A percentile compares a stretch with the other conserved stretches of the same genome.
phyloP scores from a whole-genome alignment of 2,797 vertebrate genomes.

The Ptychobarbus kaznakovi region DNA sequence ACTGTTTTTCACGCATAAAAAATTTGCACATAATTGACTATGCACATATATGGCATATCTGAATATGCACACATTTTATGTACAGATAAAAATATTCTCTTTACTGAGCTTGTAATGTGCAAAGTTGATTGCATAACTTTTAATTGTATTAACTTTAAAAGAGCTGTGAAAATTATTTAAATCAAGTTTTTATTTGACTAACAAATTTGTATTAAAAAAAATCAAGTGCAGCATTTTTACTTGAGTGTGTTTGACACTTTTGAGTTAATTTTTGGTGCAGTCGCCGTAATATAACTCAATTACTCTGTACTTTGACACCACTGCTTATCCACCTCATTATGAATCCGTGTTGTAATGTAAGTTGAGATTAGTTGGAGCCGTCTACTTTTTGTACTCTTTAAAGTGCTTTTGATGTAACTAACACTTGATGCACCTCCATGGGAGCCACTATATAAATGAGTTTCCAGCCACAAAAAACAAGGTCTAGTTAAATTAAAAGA shows the following conservation, averaged over 20 bases:
- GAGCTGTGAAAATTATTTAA: neutral
- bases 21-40: too few species aligned
- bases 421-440: slow-evolving; percentile 66
- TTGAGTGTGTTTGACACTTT: neutral
- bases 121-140: neutral
- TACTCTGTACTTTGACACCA: slow-evolving; percentile 67
- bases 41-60: too few species aligned
- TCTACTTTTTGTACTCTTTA: slow-evolving; percentile 64
- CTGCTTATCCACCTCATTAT: slow-evolving; percentile 67
- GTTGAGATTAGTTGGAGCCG: slow-evolving; percentile 67
- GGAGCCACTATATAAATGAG: slow-evolving; percentile 64
- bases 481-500: slow-evolving; percentile 63
- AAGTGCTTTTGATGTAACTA: slow-evolving; percentile 55
- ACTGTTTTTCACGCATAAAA: neutral
- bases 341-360: slow-evolving; percentile 67
- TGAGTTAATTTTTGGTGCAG: neutral
- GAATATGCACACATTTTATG: too few species aligned
- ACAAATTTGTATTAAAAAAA: too few species aligned
- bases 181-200: too few species aligned
- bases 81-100: neutral
- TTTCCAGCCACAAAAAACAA: slow-evolving; percentile 49
- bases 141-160: neutral
- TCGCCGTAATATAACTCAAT: slow-evolving; percentile 46
- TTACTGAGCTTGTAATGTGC: neutral
- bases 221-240: neutral